These are phyloP conservation scores for Pterois miles DNA, from an alignment of 2,797 vertebrate genomes.

Conservation along the genomic window DNA sequence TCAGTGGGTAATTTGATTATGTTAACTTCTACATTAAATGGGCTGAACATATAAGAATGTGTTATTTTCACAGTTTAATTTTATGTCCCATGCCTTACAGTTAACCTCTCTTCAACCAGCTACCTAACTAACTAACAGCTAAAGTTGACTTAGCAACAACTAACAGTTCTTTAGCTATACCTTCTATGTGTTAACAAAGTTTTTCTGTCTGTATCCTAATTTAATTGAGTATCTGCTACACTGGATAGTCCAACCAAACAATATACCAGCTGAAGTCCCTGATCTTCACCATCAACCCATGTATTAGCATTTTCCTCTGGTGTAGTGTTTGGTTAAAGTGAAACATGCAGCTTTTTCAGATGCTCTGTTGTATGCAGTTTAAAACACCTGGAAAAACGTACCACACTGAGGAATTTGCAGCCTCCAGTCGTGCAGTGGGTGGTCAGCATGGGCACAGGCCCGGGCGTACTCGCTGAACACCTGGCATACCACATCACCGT, in stretches of 20 bases:
- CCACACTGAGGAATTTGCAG: slow-evolving; percentile 87
- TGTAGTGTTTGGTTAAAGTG: not conserved
- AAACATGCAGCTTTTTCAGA: not conserved
- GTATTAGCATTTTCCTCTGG: not conserved
- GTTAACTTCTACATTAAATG: not conserved
- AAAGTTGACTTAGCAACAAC: too few species aligned
- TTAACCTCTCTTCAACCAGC: not conserved
- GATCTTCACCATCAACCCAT: not conserved
- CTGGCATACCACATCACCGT: slow-evolving; percentile 89
- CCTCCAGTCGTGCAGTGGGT: slow-evolving; percentile 91
- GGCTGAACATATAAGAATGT: not conserved
- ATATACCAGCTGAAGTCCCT: not conserved
- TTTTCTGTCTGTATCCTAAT: not conserved
- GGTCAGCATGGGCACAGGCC: slow-evolving; percentile 92
- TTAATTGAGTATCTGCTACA: not conserved
- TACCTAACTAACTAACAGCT: too few species aligned
- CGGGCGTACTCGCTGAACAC: slow-evolving; percentile 93
- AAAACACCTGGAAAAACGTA: slow-evolving; percentile 73
- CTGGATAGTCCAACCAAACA: not conserved
- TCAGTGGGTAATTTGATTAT: not conserved
- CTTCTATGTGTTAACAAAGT: not conserved
- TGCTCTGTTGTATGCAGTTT: not conserved
- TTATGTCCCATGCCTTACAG: not conserved
- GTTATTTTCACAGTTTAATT: not conserved
- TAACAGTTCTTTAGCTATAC: too few species aligned